phyloP scores from a whole-genome alignment of 2,888 invertebrate genomes.

The Coelogynopora nodosa region DNA sequence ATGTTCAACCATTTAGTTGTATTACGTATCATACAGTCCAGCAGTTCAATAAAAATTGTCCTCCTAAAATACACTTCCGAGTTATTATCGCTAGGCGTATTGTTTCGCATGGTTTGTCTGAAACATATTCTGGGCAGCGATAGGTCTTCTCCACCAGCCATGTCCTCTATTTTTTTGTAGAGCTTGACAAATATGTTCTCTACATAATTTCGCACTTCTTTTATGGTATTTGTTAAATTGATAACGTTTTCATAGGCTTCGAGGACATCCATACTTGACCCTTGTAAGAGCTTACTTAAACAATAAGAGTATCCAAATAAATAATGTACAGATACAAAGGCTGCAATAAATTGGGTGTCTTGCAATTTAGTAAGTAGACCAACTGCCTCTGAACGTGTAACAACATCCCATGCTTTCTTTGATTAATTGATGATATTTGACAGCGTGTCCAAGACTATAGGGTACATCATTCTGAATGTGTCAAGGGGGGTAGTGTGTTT shows the following conservation, averaged over 20 bases:
- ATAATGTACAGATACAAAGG: neutral
- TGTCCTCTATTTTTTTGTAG: too few species aligned
- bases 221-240: neutral
- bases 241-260: neutral
- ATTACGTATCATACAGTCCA: conserved; percentile 7
- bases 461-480: neutral
- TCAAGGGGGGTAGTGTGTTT: neutral
- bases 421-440: neutral
- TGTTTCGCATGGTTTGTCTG: conserved; percentile 11
- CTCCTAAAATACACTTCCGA: neutral
- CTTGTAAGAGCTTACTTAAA: conserved; percentile 15
- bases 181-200: too few species aligned
- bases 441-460: neutral
- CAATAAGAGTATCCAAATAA: neutral
- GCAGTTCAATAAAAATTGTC: neutral
- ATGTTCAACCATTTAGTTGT: too few species aligned
- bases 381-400: neutral
- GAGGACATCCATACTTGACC: neutral
- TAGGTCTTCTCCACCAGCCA: too few species aligned
- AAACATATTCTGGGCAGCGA: neutral
- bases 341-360: neutral
- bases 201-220: neutral
- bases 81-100: neutral
- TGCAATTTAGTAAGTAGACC: neutral
- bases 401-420: neutral